These are phyloP conservation scores for Folsomia manolachei DNA, from an alignment of 2,888 invertebrate species.

Conservation along the genomic window DNA sequence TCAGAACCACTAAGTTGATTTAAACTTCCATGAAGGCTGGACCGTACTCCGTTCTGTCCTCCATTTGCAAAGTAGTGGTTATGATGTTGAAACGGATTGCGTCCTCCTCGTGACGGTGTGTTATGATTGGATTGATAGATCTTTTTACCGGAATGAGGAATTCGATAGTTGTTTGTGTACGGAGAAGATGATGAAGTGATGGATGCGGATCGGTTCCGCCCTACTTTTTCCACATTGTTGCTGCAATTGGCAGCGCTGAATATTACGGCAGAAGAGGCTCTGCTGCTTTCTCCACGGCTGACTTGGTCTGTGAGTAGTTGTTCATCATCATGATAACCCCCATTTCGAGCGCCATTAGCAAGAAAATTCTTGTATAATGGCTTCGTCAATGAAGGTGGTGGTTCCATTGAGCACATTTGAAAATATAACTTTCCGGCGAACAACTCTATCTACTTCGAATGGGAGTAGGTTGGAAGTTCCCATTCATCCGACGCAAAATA, in stretches of 20 bases:
- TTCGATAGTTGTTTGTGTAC: slow-evolving; percentile 37
- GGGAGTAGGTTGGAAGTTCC: too few species aligned
- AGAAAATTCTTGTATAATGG: slow-evolving; percentile 18
- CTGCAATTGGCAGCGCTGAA: not conserved
- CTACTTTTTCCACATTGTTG: not conserved
- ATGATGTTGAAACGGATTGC: slow-evolving; percentile 7
- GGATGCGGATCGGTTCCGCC: slow-evolving; percentile 39
- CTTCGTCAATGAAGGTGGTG: slow-evolving; percentile 22
- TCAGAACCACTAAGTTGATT: slow-evolving; percentile 24
- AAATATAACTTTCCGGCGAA: not conserved
- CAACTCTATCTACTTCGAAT: too few species aligned
- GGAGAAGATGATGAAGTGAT: slow-evolving; percentile 39
- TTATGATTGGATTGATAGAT: slow-evolving; percentile 21
- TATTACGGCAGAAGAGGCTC: slow-evolving; percentile 12
- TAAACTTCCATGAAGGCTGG: slow-evolving; percentile 27
- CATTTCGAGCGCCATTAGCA: slow-evolving; percentile 38
- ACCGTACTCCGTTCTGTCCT: slow-evolving; percentile 25
- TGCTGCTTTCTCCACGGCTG: slow-evolving; percentile 13
- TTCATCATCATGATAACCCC: slow-evolving; percentile 45
- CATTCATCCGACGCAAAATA: not conserved
- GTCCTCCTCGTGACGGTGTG: slow-evolving; percentile 22
- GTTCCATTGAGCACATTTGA: slow-evolving; percentile 35
- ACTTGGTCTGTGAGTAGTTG: slow-evolving; percentile 31
- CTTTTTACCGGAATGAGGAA: slow-evolving; percentile 30
- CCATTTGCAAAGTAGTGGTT: slow-evolving; percentile 14